Evolutionary conservation across 2,797 vertebrate genomes (phyloP), one percentile per base, ranked within the genome.

Genomic region (Spatula versicolor): DNA sequence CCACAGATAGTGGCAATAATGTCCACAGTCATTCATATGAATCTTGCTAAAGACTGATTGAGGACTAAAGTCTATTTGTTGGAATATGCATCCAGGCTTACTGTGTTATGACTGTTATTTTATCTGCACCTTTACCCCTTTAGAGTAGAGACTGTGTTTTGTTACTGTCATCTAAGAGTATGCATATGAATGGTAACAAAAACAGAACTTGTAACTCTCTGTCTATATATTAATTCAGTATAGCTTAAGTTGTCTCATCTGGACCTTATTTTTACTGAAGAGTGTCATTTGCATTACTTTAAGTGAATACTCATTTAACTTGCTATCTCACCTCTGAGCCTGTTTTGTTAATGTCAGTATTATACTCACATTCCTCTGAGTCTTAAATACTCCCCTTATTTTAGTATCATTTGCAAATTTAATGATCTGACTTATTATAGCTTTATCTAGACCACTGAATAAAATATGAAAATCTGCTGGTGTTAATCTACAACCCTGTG

Each of bases 231-330:
- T 91, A 96, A 94, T 92, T 95, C 75, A 90, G 45, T 48, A 67
- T 87, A 85, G 92, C 95, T 96, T 92, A 95, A 92, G 58, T 69
- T 92, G 89, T 95, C 90, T 91, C 52, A 64, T 28, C 59, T 89
- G 73, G 90, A 89, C 75, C 81, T 96, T 96, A 83, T 96, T 97
- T 96, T 95, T 93, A 91, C 83, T 76, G 87, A 97, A 97, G 52
- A 77, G 62, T 79, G 90, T 95, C 87, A 75, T 92, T 97, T 94
- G 93, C 52, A 60, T 96, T 94, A 75, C 21, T 69, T 74, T 76
- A 82, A 94, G 86, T 89, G 56, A 90, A 82, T 88, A 82, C 33
- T 91, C 54, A 88, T 95, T 97, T 96, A 92, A 93, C 96, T 89
- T 95, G 73, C 94, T 95, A 64, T 86, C 92, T 95, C 45, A 94